These are phyloP conservation scores for Setophaga kirtlandii DNA, from an alignment of 2,113 vertebrate species.

Conservation along the genomic window DNA sequence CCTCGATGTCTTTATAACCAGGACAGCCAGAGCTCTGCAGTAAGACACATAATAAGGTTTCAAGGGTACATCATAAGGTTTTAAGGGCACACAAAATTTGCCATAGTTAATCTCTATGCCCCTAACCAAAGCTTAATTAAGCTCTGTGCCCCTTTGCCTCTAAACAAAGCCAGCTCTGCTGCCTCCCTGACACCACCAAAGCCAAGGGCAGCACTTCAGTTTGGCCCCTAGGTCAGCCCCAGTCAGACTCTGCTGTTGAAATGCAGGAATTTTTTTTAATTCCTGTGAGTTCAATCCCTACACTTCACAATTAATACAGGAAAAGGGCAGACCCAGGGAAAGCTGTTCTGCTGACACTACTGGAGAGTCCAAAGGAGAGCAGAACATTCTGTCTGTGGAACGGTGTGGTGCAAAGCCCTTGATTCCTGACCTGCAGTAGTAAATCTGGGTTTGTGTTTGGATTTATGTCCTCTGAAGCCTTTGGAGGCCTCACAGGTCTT, in stretches of 20 bases:
- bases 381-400: background rate
- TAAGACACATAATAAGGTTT: background rate
- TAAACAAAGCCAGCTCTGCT: background rate
- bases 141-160: background rate
- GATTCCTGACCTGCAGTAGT: constrained; percentile 31
- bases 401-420: constrained; percentile 3
- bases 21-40: background rate
- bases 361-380: background rate
- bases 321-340: background rate
- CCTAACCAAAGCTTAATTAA: background rate
- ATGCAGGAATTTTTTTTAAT: background rate
- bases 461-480: constrained; percentile 36
- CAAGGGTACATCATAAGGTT: background rate
- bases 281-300: background rate
- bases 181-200: background rate
- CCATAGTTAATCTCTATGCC: background rate
- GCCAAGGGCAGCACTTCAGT: background rate
- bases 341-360: background rate
- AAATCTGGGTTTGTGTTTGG: background rate
- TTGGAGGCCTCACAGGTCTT: background rate
- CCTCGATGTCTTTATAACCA: fast-evolving
- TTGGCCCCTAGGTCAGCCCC: background rate
- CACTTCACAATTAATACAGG: background rate
- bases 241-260: background rate
- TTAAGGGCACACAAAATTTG: background rate